Evolutionary conservation across 2,797 vertebrate genomes (phyloP).

Genomic region (Pyrocephalus nanus): DNA sequence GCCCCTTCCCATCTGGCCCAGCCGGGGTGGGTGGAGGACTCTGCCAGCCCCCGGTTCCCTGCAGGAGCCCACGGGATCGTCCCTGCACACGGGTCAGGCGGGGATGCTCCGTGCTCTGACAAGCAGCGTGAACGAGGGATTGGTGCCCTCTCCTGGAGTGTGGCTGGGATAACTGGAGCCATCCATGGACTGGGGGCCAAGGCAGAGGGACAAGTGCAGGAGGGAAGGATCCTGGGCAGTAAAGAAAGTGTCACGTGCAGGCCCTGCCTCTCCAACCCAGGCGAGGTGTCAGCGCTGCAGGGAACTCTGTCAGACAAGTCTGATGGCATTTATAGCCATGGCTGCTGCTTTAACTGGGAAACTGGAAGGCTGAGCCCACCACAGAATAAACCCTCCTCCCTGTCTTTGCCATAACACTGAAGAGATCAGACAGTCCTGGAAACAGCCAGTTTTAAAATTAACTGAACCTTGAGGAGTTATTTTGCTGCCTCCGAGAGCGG

Average conservation of each 20-base stretch:
- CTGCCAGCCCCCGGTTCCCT: neutral
- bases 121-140: neutral
- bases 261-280: neutral
- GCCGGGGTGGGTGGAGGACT: neutral
- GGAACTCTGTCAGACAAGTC: neutral
- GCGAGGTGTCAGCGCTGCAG: neutral
- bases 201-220: neutral
- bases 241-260: neutral
- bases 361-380: neutral
- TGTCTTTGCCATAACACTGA: neutral
- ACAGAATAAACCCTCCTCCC: neutral
- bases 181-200: neutral
- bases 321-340: neutral
- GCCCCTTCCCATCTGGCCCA: neutral
- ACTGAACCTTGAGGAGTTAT: neutral
- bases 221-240: neutral
- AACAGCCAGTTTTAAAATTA: neutral
- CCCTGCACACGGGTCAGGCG: neutral
- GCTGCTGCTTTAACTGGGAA: neutral
- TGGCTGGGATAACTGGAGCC: neutral
- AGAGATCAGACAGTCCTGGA: neutral
- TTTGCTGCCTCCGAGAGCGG: neutral
- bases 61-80: neutral
- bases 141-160: conserved; percentile 47
- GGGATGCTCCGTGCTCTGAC: neutral